Base-by-base conservation (phyloP, 2,797 vertebrate genomes). In the Cetoscarus ocellatus region DNA sequence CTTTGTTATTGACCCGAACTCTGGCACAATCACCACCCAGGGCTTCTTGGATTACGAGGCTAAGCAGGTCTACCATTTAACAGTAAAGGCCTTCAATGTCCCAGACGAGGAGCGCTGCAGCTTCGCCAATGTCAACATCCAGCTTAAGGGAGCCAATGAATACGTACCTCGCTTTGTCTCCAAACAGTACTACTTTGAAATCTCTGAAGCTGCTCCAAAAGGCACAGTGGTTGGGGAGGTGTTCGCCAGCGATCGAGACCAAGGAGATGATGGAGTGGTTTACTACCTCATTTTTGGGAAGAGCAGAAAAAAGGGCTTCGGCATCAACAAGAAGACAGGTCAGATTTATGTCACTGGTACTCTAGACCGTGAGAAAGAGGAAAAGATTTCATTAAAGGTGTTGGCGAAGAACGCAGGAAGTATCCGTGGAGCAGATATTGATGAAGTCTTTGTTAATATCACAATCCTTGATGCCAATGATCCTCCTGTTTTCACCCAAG, bases 11-110 rank as follows among this genome's bases (percentile, higher is more conserved):
- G 96, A 99, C 88, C 98, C 98, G 7, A 99, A 99, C 88, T 97
- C 96, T 0, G 98, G 98, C 53, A 92, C 96, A 19, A 93, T 99
- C 84, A 99, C 97, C 61, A 99, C 98, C n/a, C 98, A 99, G 89
- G 98, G 98, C 12, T 99, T 99, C 90, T 92, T 99, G 79, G 98
- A 99, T 90, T 99, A 97, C 63, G 98, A 99, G 91, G 95, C 97
- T 35, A 98, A 97, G 82, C 98, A 99, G 91, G 96, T 96, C 73
- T 99, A 99, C 88, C 97, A 98, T 76, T 89, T 99, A 77, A 99
- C 95, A 0, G 95, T 99, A 35, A 99, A 98, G 88, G 98, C 97
- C 68, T 99, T 99, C 88, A 99, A 99, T 39, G 95, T 99, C 71
- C 98, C 98, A 1, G 97, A 99, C 65, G 98, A 99, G 76, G 98